Evolutionary conservation across 1,140 invertebrate species (phyloP), one percentile per base, ranked within the genome.

Genomic region (Harpegnathos saltator): DNA sequence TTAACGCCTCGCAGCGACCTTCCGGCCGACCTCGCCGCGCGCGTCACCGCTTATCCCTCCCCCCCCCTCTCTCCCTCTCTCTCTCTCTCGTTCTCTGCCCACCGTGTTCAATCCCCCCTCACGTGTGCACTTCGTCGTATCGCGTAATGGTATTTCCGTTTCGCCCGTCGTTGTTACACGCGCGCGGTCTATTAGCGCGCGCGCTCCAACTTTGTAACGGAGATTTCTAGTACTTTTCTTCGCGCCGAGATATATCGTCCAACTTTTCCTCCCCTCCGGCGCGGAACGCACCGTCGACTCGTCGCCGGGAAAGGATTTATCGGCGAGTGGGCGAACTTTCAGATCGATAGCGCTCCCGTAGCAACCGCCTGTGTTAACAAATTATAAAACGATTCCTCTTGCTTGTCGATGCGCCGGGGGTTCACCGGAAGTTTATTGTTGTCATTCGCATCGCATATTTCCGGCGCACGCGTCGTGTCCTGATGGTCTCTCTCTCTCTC

Each of bases 131-230:
- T n/a, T n/a, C 7, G 38, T 9, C 63, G 63, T 78, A 78, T 54
- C 74, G 75, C 69, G 15, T 56, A 80, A 80, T 59, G 75, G 75
- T 59, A 86, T 80, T 83, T 84, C 50, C 68, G 62, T 29, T n/a
- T 58, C 81, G 86, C 87, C 73, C 68, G 74, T 87, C 86, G 83
- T 87, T 56, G 86, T 87, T 87, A 87, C n/a, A n/a, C 83, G 69
- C 81, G 82, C 62, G 82, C 69, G 69, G 73, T 78, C 65, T 86
- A 73, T 75, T 86, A 74, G 68, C 56, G 17, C 71, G 68, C 56
- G 17, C 71, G 75, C 19, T 58, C 59, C 69, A 74, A 85, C 78
- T 85, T 62, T 66, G 84, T 68, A 61, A 86, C 68, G 33, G 85
- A 86, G 84, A 86, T 85, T 86, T 68, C 56, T 26, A 50, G 52